These are phyloP conservation scores for Drosophila seclusa DNA, from an alignment of 2,888 invertebrate genomes.

Conservation along the genomic window DNA sequence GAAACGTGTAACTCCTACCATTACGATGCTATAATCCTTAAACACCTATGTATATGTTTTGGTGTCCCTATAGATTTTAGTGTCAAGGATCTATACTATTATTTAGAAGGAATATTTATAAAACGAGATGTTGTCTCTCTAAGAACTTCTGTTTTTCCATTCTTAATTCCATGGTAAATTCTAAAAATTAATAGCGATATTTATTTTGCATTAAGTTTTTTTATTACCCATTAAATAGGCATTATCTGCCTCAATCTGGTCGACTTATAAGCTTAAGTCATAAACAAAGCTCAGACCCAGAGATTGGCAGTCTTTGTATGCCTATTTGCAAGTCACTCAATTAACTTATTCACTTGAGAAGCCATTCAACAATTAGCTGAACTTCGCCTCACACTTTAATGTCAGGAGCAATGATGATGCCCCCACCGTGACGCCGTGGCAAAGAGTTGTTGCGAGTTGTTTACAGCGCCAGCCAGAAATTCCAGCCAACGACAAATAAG, in stretches of 20 bases:
- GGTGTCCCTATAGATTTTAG: background rate
- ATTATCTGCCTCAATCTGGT: background rate
- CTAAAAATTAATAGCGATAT: background rate
- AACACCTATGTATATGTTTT: background rate
- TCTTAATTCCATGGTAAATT: too few species aligned
- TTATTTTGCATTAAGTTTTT: background rate
- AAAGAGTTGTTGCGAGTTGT: constrained; percentile 23
- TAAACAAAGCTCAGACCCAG: background rate
- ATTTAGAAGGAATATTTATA: too few species aligned
- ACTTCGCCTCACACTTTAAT: constrained; percentile 51
- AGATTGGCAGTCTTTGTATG: background rate
- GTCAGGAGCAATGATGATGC: constrained; percentile 32
- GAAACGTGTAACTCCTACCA: background rate
- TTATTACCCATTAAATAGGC: too few species aligned
- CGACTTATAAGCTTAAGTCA: background rate
- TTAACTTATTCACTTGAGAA: constrained; percentile 54
- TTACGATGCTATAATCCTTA: background rate
- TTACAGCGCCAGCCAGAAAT: constrained; percentile 51
- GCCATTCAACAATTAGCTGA: constrained; percentile 51
- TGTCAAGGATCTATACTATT: background rate
- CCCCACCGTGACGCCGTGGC: background rate
- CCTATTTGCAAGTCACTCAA: constrained; percentile 36
- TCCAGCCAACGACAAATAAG: constrained; percentile 57
- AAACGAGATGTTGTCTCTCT: too few species aligned
- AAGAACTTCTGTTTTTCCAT: too few species aligned